These are phyloP conservation scores for Leptinotarsa haldemani DNA, from an alignment of 2,888 invertebrate genomes.

Conservation along the genomic window DNA sequence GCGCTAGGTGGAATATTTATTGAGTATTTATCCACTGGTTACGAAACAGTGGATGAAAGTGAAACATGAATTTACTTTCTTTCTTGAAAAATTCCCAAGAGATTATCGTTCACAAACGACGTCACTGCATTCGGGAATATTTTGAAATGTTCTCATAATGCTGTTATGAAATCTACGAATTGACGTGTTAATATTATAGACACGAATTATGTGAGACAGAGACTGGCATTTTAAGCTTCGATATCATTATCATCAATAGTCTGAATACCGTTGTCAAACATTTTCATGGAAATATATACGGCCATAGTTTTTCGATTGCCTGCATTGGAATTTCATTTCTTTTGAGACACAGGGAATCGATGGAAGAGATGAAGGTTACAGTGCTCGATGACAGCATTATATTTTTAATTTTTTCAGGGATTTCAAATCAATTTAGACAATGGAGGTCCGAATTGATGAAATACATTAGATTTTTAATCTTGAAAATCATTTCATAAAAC, in stretches of 20 bases:
- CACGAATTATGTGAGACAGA: background rate
- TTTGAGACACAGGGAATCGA: too few relatives aligned
- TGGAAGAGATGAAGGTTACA: too few relatives aligned
- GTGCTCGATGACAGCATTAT: too few relatives aligned
- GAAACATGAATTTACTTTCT: slow-evolving; percentile 31
- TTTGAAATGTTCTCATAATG: slow-evolving; percentile 2
- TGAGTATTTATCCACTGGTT: slow-evolving; percentile 22
- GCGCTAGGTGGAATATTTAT: slow-evolving; percentile 21
- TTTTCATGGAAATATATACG: background rate
- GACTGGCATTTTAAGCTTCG: background rate
- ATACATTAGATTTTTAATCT: too few relatives aligned
- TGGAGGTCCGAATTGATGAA: too few relatives aligned
- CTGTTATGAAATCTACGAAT: slow-evolving; percentile 4
- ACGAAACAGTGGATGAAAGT: slow-evolving; percentile 30
- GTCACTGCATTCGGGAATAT: slow-evolving; percentile 2
- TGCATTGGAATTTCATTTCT: too few relatives aligned
- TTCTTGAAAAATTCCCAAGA: slow-evolving; percentile 20
- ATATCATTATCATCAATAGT: background rate
- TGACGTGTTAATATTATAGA: background rate
- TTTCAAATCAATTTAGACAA: too few relatives aligned
- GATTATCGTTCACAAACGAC: slow-evolving; percentile 2
- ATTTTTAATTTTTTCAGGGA: too few relatives aligned
- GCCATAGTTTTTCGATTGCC: too few relatives aligned
- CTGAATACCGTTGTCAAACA: background rate
- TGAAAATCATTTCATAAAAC: too few relatives aligned